phyloP scores from a whole-genome alignment of 1,140 invertebrate genomes.

The Sitobion miscanthi region DNA sequence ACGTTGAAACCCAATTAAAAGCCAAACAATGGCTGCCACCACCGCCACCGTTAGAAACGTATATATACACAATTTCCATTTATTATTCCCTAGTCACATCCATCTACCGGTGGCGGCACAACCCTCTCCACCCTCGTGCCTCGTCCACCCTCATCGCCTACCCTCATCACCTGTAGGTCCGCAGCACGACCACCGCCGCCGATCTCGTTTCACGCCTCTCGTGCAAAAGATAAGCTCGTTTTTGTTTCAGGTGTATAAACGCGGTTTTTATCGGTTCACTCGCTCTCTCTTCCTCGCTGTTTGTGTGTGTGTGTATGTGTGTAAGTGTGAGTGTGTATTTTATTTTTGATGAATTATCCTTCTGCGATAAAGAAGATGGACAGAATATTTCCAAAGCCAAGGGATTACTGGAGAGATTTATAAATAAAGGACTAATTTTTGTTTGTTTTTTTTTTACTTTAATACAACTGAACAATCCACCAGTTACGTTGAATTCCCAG shows the following conservation, averaged over 20 bases:
- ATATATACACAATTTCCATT: constrained; percentile 42
- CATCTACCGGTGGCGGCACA: not conserved
- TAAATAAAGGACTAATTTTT: constrained; percentile 38
- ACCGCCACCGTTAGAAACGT: not conserved
- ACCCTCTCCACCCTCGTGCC: not conserved
- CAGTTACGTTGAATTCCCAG: not conserved
- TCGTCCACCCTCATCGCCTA: not conserved
- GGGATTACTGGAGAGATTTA: constrained; percentile 38
- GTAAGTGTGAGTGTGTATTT: not conserved
- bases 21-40: constrained; percentile 43
- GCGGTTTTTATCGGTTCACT: constrained; percentile 47
- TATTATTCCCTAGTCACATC: constrained; percentile 40
- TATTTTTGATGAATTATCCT: constrained; percentile 51
- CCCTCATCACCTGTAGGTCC: not conserved
- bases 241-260: constrained; percentile 48
- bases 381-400: constrained; percentile 15
- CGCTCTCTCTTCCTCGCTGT: not conserved
- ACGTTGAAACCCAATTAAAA: constrained; percentile 56
- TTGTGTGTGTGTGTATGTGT: not conserved
- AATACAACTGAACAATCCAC: not conserved
- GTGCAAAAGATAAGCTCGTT: constrained; percentile 38
- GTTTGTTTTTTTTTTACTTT: not conserved
- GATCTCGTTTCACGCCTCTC: not conserved
- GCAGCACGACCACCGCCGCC: not conserved
- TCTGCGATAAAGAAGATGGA: constrained; percentile 5